Evolutionary conservation across 2,113 vertebrate species (phyloP).

Genomic region (Brienomyrus brachyistius): DNA sequence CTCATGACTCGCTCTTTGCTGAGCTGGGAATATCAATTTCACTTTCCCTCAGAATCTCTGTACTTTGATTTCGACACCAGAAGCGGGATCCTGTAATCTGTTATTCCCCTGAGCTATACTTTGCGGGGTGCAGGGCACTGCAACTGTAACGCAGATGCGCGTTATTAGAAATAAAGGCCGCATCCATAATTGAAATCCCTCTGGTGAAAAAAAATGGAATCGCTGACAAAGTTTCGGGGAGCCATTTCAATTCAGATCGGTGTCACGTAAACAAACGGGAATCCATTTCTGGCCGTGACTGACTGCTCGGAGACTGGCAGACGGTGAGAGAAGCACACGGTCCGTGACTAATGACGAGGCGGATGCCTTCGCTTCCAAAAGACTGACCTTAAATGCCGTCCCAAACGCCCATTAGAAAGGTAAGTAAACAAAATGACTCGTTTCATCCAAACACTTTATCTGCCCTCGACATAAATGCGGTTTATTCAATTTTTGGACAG

Average conservation of each 20-base stretch:
- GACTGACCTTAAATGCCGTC: not conserved
- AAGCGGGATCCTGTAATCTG: not conserved
- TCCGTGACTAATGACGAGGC: conserved; percentile 12
- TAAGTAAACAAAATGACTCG: conserved; percentile 17
- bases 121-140: not conserved
- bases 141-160: conserved; percentile 19
- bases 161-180: conserved; percentile 27
- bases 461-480: conserved; percentile 11
- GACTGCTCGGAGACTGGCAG: conserved; percentile 8
- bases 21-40: not conserved
- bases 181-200: conserved; percentile 1
- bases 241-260: not conserved
- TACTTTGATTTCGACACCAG: conserved; percentile 13
- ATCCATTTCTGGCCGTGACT: conserved; percentile 23
- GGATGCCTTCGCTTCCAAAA: conserved; percentile 7
- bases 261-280: conserved; percentile 25
- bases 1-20: conserved; percentile 3
- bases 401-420: conserved; percentile 3
- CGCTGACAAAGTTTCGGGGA: conserved; percentile 16
- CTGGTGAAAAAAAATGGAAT: conserved; percentile 27
- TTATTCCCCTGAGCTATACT: not conserved
- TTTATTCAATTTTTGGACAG: conserved; percentile 16
- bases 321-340: not conserved
- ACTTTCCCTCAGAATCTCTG: not conserved
- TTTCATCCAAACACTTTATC: conserved; percentile 13